These are phyloP conservation scores for Thalassophryne amazonica DNA, from an alignment of 2,797 vertebrate species.

Conservation along the genomic window DNA sequence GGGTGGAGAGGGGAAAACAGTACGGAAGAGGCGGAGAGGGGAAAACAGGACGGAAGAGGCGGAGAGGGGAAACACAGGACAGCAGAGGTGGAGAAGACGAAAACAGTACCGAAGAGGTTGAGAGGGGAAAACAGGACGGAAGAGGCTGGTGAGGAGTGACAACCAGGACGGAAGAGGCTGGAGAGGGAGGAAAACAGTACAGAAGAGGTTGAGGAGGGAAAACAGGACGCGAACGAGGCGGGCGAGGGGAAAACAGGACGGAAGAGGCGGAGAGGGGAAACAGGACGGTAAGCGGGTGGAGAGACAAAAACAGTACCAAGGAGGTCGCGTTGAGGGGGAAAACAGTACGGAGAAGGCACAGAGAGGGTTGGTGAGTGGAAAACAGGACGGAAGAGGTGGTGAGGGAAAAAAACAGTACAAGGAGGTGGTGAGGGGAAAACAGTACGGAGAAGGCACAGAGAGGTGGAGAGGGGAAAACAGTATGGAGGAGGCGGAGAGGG, in stretches of 20 bases:
- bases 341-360: no score
- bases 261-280: no score
- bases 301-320: constrained; percentile 33
- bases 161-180: constrained; percentile 44
- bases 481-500: constrained; percentile 16
- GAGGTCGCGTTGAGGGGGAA: no score
- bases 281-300: no score
- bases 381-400: constrained; percentile 35
- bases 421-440: constrained; percentile 28
- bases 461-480: no score
- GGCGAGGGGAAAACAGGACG: constrained; percentile 31
- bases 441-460: constrained; percentile 34
- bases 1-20: constrained; percentile 31
- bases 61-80: no score
- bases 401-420: no score
- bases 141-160: constrained; percentile 10
- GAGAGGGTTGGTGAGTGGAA: constrained; percentile 22
- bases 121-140: no score
- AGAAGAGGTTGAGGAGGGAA: constrained; percentile 31
- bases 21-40: constrained; percentile 26
- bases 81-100: constrained; percentile 27
- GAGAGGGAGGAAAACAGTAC: constrained; percentile 32
- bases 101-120: constrained; percentile 36
- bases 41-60: no score
- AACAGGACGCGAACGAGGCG: constrained; percentile 15